These are phyloP conservation scores for Craniophora ligustri DNA, from an alignment of 2,888 invertebrate species.

Conservation along the genomic window DNA sequence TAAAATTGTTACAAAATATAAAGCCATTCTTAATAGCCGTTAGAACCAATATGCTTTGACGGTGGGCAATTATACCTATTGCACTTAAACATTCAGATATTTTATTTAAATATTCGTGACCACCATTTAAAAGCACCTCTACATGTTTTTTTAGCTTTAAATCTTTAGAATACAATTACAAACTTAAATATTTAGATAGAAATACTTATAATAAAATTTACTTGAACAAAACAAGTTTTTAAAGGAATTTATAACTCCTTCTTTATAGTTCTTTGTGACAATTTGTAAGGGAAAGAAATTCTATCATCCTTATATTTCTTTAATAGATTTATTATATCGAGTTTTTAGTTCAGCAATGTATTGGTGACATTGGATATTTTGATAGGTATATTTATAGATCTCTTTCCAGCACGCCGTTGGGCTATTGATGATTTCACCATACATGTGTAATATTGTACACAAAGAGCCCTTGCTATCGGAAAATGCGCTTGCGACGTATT, in stretches of 20 bases:
- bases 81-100: conserved; percentile 34
- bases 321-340: no score
- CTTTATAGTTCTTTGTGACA: not conserved
- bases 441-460: no score
- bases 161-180: conserved; percentile 27
- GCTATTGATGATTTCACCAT: no score
- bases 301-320: not conserved
- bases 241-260: no score
- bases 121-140: conserved; percentile 53
- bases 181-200: conserved; percentile 7
- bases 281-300: not conserved
- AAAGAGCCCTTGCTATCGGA: no score
- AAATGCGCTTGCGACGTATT: no score
- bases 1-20: conserved; percentile 12
- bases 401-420: no score
- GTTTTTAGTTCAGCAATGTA: not conserved
- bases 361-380: not conserved
- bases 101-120: conserved; percentile 28
- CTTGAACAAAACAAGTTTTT: no score
- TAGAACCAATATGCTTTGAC: conserved; percentile 10
- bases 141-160: conserved; percentile 28
- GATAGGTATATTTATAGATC: no score
- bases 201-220: no score
- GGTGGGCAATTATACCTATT: conserved; percentile 37
- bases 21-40: conserved; percentile 36